These are phyloP conservation scores for Cathartes aura DNA, from an alignment of 2,113 vertebrate species.

Conservation along the genomic window DNA sequence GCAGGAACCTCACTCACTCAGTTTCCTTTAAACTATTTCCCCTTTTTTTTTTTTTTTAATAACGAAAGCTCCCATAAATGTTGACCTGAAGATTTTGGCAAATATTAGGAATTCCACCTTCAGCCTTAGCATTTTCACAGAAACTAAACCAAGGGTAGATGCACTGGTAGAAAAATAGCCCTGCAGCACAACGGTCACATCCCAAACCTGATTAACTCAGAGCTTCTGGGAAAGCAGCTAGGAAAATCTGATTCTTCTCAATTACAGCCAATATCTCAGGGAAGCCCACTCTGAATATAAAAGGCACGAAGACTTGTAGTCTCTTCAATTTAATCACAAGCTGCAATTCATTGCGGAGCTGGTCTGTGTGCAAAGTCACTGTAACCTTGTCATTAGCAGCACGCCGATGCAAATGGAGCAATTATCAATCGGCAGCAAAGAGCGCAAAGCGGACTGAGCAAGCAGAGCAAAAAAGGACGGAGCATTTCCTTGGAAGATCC, in stretches of 20 bases:
- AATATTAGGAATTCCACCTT: background rate
- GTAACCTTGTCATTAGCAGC: background rate
- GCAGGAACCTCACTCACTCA: background rate
- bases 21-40: background rate
- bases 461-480: background rate
- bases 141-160: background rate
- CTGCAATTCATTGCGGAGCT: background rate
- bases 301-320: background rate
- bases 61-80: background rate
- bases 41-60: background rate
- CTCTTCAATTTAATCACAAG: background rate
- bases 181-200: background rate
- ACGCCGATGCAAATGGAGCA: background rate
- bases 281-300: background rate
- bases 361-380: background rate
- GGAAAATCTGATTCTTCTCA: background rate
- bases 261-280: background rate
- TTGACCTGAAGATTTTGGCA: background rate
- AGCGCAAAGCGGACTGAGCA: background rate
- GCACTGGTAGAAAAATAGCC: background rate
- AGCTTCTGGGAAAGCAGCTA: background rate
- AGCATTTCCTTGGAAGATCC: background rate
- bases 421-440: rapidly evolving
- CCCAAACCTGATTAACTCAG: background rate
- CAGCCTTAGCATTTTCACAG: background rate